Evolutionary conservation across 2,113 vertebrate species (phyloP), one percentile per base, ranked within the genome.

Genomic region (Apodemus speciosus): DNA sequence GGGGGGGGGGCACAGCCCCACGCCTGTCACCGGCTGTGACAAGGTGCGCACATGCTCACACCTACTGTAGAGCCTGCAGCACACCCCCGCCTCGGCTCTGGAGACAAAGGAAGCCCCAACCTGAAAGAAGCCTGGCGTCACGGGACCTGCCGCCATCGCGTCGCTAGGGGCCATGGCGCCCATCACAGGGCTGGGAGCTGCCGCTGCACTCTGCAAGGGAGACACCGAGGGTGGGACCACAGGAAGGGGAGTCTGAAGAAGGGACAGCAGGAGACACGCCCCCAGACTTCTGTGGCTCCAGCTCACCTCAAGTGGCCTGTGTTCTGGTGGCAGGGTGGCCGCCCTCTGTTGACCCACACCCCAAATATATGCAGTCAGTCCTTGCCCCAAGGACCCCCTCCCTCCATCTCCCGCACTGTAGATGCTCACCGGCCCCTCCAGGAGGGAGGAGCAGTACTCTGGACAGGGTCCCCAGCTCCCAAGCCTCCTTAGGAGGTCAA

Each of bases 161-260:
- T 99, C 99, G 1, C 96, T 98, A 51, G 99, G 99, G 75, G 99
- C 98, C 98, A 99, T 98, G 98, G 97, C 98, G 46, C 98, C 99
- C 98, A 99, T 99, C 97, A 99, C 98, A n/a, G 99, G 99, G 97
- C 98, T 99, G 93, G 99, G 99, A 20, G 99, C 98, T 0, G 99
- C 99, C 2, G 99, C 98, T 0, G 99, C 98, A 58, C 99, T 99
- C 99, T 99, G 98, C 2, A 93, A 96, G 60, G n/a, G n/a, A 60
- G 15, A 66, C 1, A 92, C 4, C 1, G 3, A 46, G 46, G 38
- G 27, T 46, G 10, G 40, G 62, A 43, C 25, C 38, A 43, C 43
- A 32, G 79, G 51, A 68, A 23, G 35, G 62, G 68, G 38, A 35
- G 58, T 43, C 14, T n/a, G 21, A 25, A 23, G 35, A 4, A 23